Evolutionary conservation across 2,113 vertebrate genomes (phyloP), one percentile per base, ranked within the genome.

Genomic region (Pollimyrus isidori): DNA sequence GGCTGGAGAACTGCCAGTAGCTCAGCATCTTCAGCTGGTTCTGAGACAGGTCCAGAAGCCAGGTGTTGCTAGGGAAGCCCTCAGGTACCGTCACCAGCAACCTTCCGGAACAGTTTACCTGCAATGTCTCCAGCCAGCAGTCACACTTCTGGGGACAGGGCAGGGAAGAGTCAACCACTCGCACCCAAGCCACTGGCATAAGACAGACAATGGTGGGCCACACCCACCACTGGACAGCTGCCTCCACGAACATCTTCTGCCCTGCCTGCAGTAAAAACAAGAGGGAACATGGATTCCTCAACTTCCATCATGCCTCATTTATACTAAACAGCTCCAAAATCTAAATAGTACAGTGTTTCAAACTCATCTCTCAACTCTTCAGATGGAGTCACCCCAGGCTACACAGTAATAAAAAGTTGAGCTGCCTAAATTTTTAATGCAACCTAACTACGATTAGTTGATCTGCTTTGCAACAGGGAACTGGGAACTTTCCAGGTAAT

Each of bases 11-110:
- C 94, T 96, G 96, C 7, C 94, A 93, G 1, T 58, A 94, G 45
- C 91, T 92, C 23, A 98, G 92, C 4, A 92, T 94, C 92, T 95
- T 95, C 19, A 98, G 93, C 4, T 87, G 93, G 89, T 98, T 98
- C 6, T 93, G 93, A 30, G 95, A 96, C 49, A 98, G 88, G 91
- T 97, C 97, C 45, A 98, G 92, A 4, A 95, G 90, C 53, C 93
- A 92, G 0, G 95, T 91, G 49, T 96, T 94, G 0, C 62, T 86
- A 0, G 96, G 95, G 84, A 98, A 92, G 11, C 90, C 91, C 1
- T 93, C 87, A 0, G 97, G 97, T 19, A 97, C 92, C 0, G 92
- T 53, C 1, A 91, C 91, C 13, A 97, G 92, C 15, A 93, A 93
- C 84, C 93, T 87, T 1, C 92, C 92, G 3, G 95, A 96, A 52